Base-by-base conservation (phyloP, 2,888 invertebrate species). In the Pachycephus smyrnensis region DNA sequence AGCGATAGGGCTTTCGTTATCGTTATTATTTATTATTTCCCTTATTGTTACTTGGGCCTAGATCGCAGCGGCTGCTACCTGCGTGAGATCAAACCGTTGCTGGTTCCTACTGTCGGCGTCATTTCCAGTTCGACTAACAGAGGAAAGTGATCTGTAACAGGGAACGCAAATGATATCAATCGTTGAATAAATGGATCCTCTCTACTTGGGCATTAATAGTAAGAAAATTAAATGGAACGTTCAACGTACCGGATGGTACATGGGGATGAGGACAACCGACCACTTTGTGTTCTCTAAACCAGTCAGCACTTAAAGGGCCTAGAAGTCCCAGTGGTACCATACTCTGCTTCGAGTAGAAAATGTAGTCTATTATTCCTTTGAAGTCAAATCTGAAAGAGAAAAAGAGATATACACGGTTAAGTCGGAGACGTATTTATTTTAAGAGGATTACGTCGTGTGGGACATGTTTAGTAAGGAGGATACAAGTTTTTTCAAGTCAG, bases 331-430 rank as follows among this genome's bases (percentile, higher is more conserved):
- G 93, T 36, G 98, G 97, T 87, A 96, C 97, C 97, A 99, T 97
- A 90, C 97, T 96, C 91, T 97, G 96, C 91, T 97, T 97, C 84
- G 98, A 97, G 92, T 97, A 98, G 94, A 99, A 99, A 92, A 99
- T 98, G 94, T 99, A 99, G 93, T 99, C 99, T 91, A 99, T 99
- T 92, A 99, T 98, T 87, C 99, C 99, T 93, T 99, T 98, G 93
- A 99, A 99, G 92, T 99, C 99, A 93, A 98, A 98, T 90, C 98
- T 98, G 94, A 71, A 94, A 93, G 79, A 83, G 35, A 30, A 36
- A 32, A 9, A 30, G 30, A 71, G 11, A 23, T 23, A 30, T 15
- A 15, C 2, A n/a, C 3, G 32, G 30, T 71, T 71, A 71, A 15
- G 33, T 15, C 4, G 40, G 40, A 15, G 40, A 40, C 15, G 15